Base-by-base conservation (phyloP, 2,797 vertebrate species). In the Odontamblyopus rebecca region DNA sequence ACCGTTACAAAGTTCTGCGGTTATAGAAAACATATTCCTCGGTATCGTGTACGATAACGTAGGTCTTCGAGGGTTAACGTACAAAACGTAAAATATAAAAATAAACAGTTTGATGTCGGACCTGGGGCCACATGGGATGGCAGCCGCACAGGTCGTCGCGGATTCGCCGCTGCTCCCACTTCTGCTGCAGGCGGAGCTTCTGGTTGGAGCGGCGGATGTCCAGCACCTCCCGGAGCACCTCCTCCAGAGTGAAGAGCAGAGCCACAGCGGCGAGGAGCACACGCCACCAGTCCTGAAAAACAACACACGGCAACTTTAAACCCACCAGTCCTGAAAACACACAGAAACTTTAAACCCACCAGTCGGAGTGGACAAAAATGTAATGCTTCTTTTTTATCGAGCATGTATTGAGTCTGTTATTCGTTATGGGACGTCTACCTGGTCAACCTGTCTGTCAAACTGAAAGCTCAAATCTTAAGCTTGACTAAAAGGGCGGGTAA, bases 61-160 rank as follows among this genome's bases (percentile, higher is more conserved):
- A 23, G 23, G 23, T 23, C 23, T 23, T 23, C 23, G 23, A 23
- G 23, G 23, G 23, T 23, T 23, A 60, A 27, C 51, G 8, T 2
- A 18, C 51, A 53, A 18, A n/a, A 6, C 12, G 15, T 6, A 53
- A 19, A 60, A 13, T n/a, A 0, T 4, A 19, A 18, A 61, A 56
- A 56, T 0, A 11, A 26, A 61, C 6, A 35, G 30, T 18, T 23
- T 23, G 29, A 56, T 29, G 30, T 61, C 3, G 0, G 56, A 93
- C 91, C 86, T 92, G 86, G 16, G 91, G 91, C 91, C 93, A 93
- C 93, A 93, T 92, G 19, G 92, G 93, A 67, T 92, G 91, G 8
- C 72, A 81, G 53, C 79, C 85, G 56, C 5, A 32, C 70, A 92
- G 74, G 71, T 93, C 92, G 0, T 89, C 86, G 7, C 70, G 70